These are phyloP conservation scores for Pemphredon lugubris DNA, from an alignment of 2,888 invertebrate genomes.

Conservation along the genomic window DNA sequence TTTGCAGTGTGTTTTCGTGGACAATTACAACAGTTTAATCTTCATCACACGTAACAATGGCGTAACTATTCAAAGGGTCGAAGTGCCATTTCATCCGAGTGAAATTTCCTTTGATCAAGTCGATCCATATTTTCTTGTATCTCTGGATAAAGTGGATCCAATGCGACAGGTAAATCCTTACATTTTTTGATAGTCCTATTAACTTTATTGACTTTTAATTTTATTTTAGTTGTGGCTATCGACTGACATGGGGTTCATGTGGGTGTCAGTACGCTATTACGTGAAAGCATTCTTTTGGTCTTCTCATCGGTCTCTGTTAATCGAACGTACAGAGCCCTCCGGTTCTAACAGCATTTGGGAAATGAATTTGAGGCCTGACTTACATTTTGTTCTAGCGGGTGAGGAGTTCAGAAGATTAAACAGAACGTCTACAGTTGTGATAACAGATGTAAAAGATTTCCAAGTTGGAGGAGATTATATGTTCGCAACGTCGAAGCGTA, in stretches of 20 bases:
- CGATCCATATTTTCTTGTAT: conserved; percentile 87
- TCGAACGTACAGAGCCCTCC: conserved; percentile 87
- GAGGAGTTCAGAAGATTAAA: too few relatives aligned
- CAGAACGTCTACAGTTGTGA: conserved; percentile 68
- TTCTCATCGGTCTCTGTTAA: conserved; percentile 82
- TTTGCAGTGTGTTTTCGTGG: conserved; percentile 92
- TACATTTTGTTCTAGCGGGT: conserved; percentile 1
- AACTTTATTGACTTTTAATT: background rate
- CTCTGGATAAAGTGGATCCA: conserved; percentile 88
- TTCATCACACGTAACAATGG: conserved; percentile 91
- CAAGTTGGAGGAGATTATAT: conserved; percentile 92
- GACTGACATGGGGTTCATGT: conserved; percentile 88
- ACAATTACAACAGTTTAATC: conserved; percentile 88
- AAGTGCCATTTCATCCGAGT: conserved; percentile 89
- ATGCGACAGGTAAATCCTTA: conserved; percentile 84
- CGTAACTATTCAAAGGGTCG: conserved; percentile 84
- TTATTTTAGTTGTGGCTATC: conserved; percentile 88
- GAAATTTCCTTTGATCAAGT: conserved; percentile 90
- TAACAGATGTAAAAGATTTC: conserved; percentile 90
- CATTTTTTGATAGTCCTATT: conserved; percentile 34
- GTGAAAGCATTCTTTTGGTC: conserved; percentile 91
- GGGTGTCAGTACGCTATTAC: conserved; percentile 86
- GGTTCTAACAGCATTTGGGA: conserved; percentile 83
- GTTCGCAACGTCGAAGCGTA: conserved; percentile 88
- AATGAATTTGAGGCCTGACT: conserved; percentile 68